These are phyloP conservation scores for Trochalopteron elliotii DNA, from an alignment of 2,113 vertebrate species.

Conservation along the genomic window DNA sequence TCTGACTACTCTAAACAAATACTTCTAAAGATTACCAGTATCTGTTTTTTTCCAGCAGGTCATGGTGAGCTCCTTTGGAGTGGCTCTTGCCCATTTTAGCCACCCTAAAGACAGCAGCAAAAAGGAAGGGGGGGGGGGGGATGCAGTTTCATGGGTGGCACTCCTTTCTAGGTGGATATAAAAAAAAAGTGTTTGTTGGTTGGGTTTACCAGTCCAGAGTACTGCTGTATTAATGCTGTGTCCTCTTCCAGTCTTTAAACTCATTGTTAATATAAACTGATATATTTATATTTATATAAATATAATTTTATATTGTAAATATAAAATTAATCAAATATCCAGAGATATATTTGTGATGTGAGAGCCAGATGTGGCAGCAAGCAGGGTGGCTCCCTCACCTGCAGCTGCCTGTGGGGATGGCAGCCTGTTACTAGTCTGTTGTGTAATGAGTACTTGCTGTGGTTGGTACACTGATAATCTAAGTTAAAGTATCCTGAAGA, in stretches of 20 bases:
- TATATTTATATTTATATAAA: no score
- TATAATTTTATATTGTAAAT: no score
- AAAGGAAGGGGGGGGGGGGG: neutral
- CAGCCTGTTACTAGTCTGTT: neutral
- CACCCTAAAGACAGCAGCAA: neutral
- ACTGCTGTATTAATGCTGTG: neutral
- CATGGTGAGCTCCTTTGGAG: neutral
- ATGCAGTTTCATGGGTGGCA: neutral
- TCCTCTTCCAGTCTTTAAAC: neutral
- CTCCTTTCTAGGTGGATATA: neutral
- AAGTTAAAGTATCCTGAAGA: neutral
- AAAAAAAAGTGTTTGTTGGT: neutral
- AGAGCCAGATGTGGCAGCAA: neutral
- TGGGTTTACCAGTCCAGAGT: neutral
- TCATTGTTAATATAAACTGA: neutral
- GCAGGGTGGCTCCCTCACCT: neutral
- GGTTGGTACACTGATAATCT: neutral
- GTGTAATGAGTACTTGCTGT: neutral
- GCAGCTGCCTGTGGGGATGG: neutral
- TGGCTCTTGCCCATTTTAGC: neutral
- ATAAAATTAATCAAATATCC: neutral
- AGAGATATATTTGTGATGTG: neutral
- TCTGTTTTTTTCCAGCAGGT: neutral
- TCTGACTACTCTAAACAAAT: neutral
- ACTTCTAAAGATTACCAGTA: neutral